These are phyloP conservation scores for Potorous gilbertii DNA, from an alignment of 2,797 vertebrate genomes.

Conservation along the genomic window DNA sequence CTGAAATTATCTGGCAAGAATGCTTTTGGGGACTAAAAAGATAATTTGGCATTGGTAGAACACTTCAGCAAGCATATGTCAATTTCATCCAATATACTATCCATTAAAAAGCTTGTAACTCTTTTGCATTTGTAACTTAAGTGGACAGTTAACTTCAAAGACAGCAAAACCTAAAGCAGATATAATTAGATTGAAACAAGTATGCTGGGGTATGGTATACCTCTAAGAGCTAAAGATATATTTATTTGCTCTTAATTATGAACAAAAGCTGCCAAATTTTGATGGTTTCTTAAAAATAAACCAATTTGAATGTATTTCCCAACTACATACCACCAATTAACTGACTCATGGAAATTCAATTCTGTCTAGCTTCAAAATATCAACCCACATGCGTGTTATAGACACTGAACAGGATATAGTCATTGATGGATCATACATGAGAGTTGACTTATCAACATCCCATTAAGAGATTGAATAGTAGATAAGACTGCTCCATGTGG, in stretches of 20 bases:
- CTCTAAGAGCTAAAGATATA: not conserved
- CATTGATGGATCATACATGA: not conserved
- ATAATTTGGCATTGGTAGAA: not conserved
- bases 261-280: not conserved
- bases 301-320: not conserved
- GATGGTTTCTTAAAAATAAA: not conserved
- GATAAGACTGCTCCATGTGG: not conserved
- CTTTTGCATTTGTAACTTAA: not conserved
- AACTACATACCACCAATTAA: not conserved
- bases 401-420: not conserved
- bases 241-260: not conserved
- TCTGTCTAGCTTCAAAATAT: not conserved
- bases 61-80: not conserved
- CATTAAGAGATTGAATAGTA: not conserved
- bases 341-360: not conserved
- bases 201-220: not conserved
- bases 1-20: not conserved
- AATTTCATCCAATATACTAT: not conserved
- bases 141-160: not conserved
- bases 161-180: not conserved
- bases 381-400: not conserved
- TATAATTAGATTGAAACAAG: not conserved
- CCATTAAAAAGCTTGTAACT: not conserved
- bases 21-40: not conserved
- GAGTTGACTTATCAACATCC: no score